Evolutionary conservation across 2,797 vertebrate species (phyloP).

Genomic region (Poecilia gillii): DNA sequence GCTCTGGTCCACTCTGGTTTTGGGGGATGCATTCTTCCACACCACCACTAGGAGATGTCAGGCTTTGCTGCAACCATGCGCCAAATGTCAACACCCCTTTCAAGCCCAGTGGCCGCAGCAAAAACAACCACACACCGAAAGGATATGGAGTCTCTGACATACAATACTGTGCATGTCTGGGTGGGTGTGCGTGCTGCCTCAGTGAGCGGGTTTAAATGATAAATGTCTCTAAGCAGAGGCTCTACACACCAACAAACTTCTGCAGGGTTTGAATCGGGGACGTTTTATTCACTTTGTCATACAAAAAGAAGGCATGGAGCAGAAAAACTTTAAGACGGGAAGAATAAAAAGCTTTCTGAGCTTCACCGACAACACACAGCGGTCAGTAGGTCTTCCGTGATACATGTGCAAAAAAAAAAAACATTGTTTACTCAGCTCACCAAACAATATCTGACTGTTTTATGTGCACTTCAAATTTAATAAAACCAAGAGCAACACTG

Average conservation of each 20-base stretch:
- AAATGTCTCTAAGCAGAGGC: constrained; percentile 8
- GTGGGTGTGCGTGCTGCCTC: constrained; percentile 20
- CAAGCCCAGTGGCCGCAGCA: constrained; percentile 50
- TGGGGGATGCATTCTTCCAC: constrained; percentile 25
- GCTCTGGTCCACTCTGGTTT: constrained; percentile 7
- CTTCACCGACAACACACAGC: background rate
- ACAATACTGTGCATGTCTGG: constrained; percentile 34
- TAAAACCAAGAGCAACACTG: background rate
- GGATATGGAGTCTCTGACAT: constrained; percentile 34
- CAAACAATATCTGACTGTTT: background rate
- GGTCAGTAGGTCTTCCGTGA: constrained; percentile 5
- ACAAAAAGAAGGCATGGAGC: constrained; percentile 19
- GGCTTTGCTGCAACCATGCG: constrained; percentile 52
- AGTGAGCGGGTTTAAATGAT: constrained; percentile 32
- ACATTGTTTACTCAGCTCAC: background rate
- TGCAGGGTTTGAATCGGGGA: constrained; percentile 13
- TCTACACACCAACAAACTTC: constrained; percentile 3
- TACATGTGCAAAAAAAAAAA: background rate
- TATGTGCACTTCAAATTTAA: background rate
- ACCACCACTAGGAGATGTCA: constrained; percentile 65
- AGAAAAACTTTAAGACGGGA: constrained; percentile 43
- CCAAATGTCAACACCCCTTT: constrained; percentile 62
- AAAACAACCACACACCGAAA: constrained; percentile 57
- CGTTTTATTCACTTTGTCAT: constrained; percentile 13
- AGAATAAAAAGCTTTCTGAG: constrained; percentile 17